Evolutionary conservation across 2,888 invertebrate species (phyloP), one percentile per base, ranked within the genome.

Genomic region (Geophilus truncorum): DNA sequence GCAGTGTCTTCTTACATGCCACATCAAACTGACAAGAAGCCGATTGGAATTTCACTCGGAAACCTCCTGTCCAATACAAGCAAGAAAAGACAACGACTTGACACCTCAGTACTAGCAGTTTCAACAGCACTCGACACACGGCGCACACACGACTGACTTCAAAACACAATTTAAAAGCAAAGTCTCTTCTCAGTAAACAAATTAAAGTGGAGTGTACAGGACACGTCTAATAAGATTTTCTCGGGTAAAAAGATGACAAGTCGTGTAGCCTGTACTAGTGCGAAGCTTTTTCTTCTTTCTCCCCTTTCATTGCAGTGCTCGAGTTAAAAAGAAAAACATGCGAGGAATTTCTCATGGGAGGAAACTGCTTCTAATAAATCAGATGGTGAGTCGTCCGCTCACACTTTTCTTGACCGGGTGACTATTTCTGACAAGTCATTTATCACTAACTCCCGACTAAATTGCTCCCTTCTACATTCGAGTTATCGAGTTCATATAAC

Each of bases 1-100:
- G 21, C 23, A 62, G 57, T 62, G 57, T 62, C 57, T 62, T 23
- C 23, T 62, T 62, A 62, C 57, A 23, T 23, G 57, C 57, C 57
- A 23, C 57, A 21, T 62, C 57, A 62, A 62, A 62, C 57, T 62
- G 57, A 62, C 57, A 62, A 62, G 18, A 7, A 21, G 21, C 57
- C 57, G 57, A 62, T 62, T 62, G 57, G 57, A 62, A 62, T 62
- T 62, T 62, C 57, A 62, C 21, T 62, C 57, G 57, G 57, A 62
- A 62, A 62, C 57, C 40, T n/a, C 57, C 21, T 62, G 57, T 62
- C 57, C 57, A 62, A 62, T 62, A 62, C 57, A 23, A 62, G 57
- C n/a, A 40, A 21, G 57, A 62, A 10, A 23, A 62, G 57, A 62
- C 40, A 40, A 40, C 40, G 40, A 40, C 7, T 21, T 18, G 57